Evolutionary conservation across 2,113 vertebrate genomes (phyloP), one percentile per base, ranked within the genome.

Genomic region (Melanotaenia duboulayi): DNA sequence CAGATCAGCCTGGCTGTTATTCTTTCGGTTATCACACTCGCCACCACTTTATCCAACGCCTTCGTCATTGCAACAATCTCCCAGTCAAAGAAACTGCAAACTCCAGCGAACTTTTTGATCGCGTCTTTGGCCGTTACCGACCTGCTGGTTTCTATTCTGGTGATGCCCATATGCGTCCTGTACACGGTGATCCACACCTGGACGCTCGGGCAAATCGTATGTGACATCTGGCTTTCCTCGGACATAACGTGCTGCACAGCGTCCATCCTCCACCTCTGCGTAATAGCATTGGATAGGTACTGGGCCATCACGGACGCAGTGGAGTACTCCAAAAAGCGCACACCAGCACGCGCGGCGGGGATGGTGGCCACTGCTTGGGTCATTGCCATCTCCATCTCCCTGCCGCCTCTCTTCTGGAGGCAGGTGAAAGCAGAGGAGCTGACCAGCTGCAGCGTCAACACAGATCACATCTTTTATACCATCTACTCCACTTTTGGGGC

Each of bases 201-300:
- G 98, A 97, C 95, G n/a, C 90, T 99, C 60, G 98, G 98, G 14
- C 97, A 98, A 78, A 78, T 97, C 5, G 93, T 98, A 49, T 99
- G 98, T 83, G 98, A 99, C 86, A 93, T 99, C 65, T 99, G 97
- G 97, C 93, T 98, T 71, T 98, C 96, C 35, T 99, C 97, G 20
- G 98, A 99, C 91, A 99, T 99, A 88, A 99, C 98, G 75, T 99
- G 97, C 90, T 99, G 98, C 95, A 99, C 98, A 0, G 98, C 98
- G 28, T 99, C 98, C 58, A 99, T 99, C 62, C 96, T 99, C 59
- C 98, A 99, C 86, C 92, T 99, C 82, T 99, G 98, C 89, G 96
- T 99, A 74, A 99, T 99, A 71, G 98, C 98, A 1, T 74, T 99
- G 93, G 98, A 99, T 89, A 93, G 98, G 42, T 99, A 97, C 94